A percentile compares a stretch with the other conserved stretches of the same genome.
These are phyloP conservation scores for Nothocercus julius DNA, from an alignment of 2,113 vertebrate species.

Conservation along the genomic window DNA sequence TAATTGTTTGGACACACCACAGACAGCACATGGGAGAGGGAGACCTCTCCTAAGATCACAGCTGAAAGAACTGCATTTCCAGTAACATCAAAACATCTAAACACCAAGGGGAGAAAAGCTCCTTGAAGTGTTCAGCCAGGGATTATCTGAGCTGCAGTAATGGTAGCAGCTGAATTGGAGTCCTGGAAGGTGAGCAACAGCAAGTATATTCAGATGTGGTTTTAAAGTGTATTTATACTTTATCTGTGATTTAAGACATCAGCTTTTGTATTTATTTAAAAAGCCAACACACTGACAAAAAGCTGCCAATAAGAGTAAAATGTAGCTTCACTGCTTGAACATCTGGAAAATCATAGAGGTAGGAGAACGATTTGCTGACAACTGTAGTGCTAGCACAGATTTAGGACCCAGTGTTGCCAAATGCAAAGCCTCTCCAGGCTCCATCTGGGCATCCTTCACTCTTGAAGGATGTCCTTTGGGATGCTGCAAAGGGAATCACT, in stretches of 20 bases:
- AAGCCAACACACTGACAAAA: constrained; percentile 41
- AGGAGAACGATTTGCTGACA: constrained; percentile 51
- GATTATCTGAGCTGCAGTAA: neutral
- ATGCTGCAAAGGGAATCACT: neutral
- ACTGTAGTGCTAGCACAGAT: constrained; percentile 42
- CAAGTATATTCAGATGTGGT: neutral
- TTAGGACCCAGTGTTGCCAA: constrained; percentile 6
- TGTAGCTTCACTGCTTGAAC: constrained; percentile 35
- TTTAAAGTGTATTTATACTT: constrained; percentile 26
- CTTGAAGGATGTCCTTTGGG: neutral
- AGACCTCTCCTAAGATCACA: neutral
- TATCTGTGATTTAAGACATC: constrained; percentile 12
- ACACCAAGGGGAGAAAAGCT: neutral
- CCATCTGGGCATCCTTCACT: neutral
- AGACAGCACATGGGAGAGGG: neutral
- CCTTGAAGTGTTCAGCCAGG: neutral
- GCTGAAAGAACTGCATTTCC: neutral
- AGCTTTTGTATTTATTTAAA: constrained; percentile 49
- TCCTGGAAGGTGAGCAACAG: constrained; percentile 12
- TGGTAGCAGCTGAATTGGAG: neutral
- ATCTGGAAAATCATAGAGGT: constrained; percentile 34
- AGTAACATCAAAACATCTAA: neutral
- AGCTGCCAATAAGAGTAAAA: constrained; percentile 27
- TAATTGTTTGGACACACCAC: neutral
- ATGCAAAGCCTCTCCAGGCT: neutral